Base-by-base conservation (phyloP, 2,888 invertebrate species). In the Lamellibrachia columna region DNA sequence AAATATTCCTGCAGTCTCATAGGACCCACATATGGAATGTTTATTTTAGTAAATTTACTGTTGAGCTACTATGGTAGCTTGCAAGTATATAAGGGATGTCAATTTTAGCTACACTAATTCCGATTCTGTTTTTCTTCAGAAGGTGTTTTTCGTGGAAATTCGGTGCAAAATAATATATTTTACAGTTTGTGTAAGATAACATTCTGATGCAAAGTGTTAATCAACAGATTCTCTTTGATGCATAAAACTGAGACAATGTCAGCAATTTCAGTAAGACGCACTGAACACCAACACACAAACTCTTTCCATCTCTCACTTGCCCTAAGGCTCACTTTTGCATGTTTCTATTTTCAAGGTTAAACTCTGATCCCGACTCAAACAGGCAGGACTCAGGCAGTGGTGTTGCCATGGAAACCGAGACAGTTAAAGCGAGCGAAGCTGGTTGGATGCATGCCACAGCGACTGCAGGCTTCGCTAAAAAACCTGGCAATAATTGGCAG, bases 301-400 rank as follows among this genome's bases (percentile, higher is more conserved):
- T n/a, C 22, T 75, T 6, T 75, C 4, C n/a, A 15, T 75, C 22
- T 75, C 22, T 75, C 75, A 6, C 75, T 75, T 22, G 75, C 75
- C 75, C 75, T 6, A 75, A 75, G 75, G 75, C 75, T 75, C 75
- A 75, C 75, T 75, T 75, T 75, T 75, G 75, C 75, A 75, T 75
- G 75, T 75, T 75, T 75, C 75, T 75, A 75, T 75, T 75, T 75
- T 75, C 75, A 75, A 75, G 75, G 75, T 75, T 75, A 75, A 75
- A 75, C 75, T 75, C 75, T 75, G 75, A 75, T n/a, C 75, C 75
- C 22, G 75, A 75, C 75, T 75, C 75, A 6, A 75, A 75, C 75
- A 75, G 75, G 75, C 75, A n/a, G 75, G 75, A 75, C 75, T 75
- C 75, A n/a, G 75, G 75, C 75, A 75, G n/a, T 75, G 75, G 75